Evolutionary conservation across 1,140 invertebrate genomes (phyloP).

Genomic region (Sinella curviseta): DNA sequence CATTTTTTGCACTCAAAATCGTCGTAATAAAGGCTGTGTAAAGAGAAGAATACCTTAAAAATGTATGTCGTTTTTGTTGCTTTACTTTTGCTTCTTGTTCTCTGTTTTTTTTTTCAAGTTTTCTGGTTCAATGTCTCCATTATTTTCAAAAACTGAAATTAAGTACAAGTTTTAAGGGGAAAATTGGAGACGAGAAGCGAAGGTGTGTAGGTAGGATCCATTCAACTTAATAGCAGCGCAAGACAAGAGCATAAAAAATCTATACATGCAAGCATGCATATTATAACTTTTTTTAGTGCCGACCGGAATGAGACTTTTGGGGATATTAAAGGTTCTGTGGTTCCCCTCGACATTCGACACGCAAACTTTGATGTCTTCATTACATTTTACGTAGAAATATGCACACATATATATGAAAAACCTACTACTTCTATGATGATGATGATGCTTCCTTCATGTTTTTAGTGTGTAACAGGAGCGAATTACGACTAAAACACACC

Average conservation of each 20-base stretch:
- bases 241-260: not conserved
- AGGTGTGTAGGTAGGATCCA: too few relatives aligned
- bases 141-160: not conserved
- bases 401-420: too few relatives aligned
- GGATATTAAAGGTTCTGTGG: slow-evolving; percentile 39
- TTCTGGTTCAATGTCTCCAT: not conserved
- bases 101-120: not conserved
- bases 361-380: slow-evolving; percentile 41
- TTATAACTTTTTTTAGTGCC: slow-evolving; percentile 11
- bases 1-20: not conserved
- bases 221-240: not conserved
- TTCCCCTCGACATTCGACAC: slow-evolving; percentile 39
- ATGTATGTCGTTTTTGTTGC: not conserved
- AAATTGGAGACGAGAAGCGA: not conserved
- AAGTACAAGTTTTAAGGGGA: not conserved
- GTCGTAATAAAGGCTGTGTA: not conserved
- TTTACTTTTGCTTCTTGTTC: not conserved
- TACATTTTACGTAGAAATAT: not conserved
- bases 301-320: slow-evolving; percentile 27
- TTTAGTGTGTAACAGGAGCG: not conserved
- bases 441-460: not conserved
- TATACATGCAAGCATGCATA: not conserved
- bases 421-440: not conserved
- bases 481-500: not conserved
- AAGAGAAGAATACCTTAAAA: not conserved